Evolutionary conservation across 1,140 invertebrate genomes (phyloP), one percentile per base, ranked within the genome.

Genomic region (Papilio aristodemus): DNA sequence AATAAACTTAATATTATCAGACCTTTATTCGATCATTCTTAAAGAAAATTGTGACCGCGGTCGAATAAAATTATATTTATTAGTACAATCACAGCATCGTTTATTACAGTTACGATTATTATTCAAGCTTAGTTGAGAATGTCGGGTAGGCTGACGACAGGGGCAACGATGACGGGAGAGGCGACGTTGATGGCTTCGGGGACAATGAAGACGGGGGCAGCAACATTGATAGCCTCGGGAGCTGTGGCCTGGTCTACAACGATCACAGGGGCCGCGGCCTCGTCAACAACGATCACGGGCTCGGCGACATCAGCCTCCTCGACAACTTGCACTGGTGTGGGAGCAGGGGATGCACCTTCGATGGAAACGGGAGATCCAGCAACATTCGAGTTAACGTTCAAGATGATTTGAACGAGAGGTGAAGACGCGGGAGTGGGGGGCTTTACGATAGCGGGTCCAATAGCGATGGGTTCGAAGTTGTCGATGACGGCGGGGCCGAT

Each of bases 321-420:
- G 11, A 63, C 60, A 9, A 63, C 58, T 11, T 71, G 60, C 4
- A 73, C 46, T 17, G 68, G 68, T 32, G 38, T 43, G 13, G 67
- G 67, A 0, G 13, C 39, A 8, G 19, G 59, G 36, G 36, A 17
- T 11, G 38, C 6, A 36, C 50, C 36, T 6, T 64, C 68, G 1
- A 25, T 27, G 25, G 67, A 37, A 13, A 69, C 71, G 38, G 76
- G 71, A 43, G 14, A 75, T 1, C 62, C 71, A 36, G 37, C 58
- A 43, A 66, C 67, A 54, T 62, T 37, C 41, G 73, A 36, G 39
- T 81, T 77, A 54, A 87, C 72, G 71, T 87, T 88, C 69, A 85
- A 36, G 71, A 87, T 84, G 76, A 87, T 81, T 73, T 85, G 84
- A 14, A 89, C 84, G 11, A 85, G 76, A 41, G 85, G 78, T 71